Conservation (phyloP, 2,113 vertebrate species). For the Furnarius figulus region DNA sequence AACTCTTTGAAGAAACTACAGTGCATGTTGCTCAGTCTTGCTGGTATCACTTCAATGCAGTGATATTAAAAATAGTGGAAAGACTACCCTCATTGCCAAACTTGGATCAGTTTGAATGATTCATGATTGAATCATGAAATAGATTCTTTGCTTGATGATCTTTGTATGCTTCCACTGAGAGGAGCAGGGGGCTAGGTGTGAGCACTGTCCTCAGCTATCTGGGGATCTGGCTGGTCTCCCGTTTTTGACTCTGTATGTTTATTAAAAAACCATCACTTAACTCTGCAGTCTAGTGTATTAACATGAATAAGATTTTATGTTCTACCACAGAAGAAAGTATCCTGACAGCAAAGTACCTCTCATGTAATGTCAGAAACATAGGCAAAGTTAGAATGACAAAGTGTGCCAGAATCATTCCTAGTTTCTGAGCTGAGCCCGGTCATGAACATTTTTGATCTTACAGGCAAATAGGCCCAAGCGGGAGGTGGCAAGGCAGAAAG, state of each 20-base stretch:
- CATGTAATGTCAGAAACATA: background rate
- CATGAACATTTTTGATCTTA: background rate
- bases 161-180: background rate
- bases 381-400: background rate
- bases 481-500: background rate
- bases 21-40: background rate
- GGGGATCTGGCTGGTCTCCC: background rate
- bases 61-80: conserved; percentile 24
- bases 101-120: background rate
- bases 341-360: background rate
- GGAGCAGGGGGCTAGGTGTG: background rate
- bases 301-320: background rate
- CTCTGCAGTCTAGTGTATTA: background rate
- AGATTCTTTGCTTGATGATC: background rate
- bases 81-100: background rate
- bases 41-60: background rate
- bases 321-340: background rate
- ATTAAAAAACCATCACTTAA: background rate
- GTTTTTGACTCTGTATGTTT: background rate
- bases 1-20: conserved; percentile 2
- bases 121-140: background rate
- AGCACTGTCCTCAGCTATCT: background rate
- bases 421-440: background rate
- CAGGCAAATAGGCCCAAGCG: background rate
- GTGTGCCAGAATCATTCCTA: background rate